These are phyloP conservation scores for Amiota communis DNA, from an alignment of 2,888 invertebrate genomes.

Conservation along the genomic window DNA sequence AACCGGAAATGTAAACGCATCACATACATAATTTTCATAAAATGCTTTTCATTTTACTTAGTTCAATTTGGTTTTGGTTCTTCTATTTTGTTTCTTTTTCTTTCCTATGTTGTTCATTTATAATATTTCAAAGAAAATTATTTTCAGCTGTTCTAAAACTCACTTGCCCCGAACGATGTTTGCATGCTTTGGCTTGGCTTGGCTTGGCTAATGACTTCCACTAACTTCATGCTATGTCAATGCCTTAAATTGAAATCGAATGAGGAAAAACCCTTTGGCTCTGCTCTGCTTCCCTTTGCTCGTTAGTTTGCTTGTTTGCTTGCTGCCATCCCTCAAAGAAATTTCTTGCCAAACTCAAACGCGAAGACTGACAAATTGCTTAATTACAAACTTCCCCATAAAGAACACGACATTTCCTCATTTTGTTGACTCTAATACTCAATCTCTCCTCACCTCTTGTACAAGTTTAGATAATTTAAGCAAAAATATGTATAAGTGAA, in stretches of 20 bases:
- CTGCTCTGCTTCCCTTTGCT: background rate
- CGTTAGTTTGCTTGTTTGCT: background rate
- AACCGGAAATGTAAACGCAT: constrained; percentile 27
- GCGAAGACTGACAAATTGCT: constrained; percentile 53
- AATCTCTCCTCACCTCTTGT: constrained; percentile 23
- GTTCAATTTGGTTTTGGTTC: background rate
- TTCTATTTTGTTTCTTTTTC: background rate
- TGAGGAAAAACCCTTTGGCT: constrained; percentile 16
- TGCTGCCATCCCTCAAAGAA: background rate
- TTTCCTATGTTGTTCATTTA: constrained; percentile 15
- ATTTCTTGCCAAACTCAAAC: background rate
- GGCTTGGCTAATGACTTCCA: too few species aligned
- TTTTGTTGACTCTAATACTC: constrained; percentile 17
- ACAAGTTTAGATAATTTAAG: constrained; percentile 8
- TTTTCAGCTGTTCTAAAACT: constrained; percentile 20
- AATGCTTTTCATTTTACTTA: constrained; percentile 12
- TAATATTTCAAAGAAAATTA: constrained; percentile 13
- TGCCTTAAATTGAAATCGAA: background rate
- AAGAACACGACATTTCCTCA: constrained; percentile 38
- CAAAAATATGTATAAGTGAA: background rate
- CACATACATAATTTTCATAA: constrained; percentile 17
- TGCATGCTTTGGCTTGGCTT: too few species aligned
- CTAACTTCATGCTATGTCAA: background rate
- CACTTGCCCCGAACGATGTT: background rate
- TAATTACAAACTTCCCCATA: constrained; percentile 55